Conservation (phyloP, 2,113 vertebrate genomes). For the Centrocercus urophasianus region DNA sequence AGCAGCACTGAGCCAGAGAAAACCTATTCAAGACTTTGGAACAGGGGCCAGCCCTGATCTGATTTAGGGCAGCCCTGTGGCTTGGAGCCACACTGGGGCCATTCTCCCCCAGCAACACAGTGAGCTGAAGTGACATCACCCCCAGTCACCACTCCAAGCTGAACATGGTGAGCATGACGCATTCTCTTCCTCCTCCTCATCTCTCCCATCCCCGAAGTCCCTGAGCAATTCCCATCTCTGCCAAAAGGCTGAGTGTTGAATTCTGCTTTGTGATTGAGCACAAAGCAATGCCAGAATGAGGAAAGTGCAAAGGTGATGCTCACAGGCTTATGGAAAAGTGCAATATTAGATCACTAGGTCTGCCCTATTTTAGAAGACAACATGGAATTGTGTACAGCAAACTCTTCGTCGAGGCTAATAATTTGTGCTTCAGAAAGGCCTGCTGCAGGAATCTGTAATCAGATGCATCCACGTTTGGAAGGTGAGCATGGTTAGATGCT, state of each 20-base stretch:
- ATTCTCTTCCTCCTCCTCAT: not conserved
- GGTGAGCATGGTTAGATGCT: not conserved
- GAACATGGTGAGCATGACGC: rapidly evolving
- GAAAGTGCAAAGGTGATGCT: constrained; percentile 36
- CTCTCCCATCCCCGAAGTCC: constrained; percentile 4
- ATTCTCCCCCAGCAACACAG: not conserved
- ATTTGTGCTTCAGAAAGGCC: not conserved
- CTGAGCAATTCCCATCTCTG: not conserved
- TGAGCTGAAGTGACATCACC: not conserved
- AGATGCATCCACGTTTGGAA: not conserved
- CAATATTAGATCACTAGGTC: constrained; percentile 25
- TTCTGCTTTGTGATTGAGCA: not conserved
- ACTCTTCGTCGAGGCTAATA: not conserved
- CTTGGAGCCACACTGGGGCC: not conserved
- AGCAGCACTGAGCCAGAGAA: not conserved
- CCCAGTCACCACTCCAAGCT: not conserved
- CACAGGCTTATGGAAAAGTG: not conserved
- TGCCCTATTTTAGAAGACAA: constrained; percentile 7
- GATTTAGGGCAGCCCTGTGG: not conserved
- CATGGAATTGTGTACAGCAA: rapidly evolving
- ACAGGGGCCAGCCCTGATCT: not conserved
- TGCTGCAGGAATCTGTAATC: not conserved
- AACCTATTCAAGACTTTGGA: rapidly evolving
- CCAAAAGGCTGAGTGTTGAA: constrained; percentile 33
- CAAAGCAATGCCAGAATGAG: constrained; percentile 35